These are phyloP conservation scores for Lanius ludovicianus DNA, from an alignment of 2,113 vertebrate genomes.

Conservation along the genomic window DNA sequence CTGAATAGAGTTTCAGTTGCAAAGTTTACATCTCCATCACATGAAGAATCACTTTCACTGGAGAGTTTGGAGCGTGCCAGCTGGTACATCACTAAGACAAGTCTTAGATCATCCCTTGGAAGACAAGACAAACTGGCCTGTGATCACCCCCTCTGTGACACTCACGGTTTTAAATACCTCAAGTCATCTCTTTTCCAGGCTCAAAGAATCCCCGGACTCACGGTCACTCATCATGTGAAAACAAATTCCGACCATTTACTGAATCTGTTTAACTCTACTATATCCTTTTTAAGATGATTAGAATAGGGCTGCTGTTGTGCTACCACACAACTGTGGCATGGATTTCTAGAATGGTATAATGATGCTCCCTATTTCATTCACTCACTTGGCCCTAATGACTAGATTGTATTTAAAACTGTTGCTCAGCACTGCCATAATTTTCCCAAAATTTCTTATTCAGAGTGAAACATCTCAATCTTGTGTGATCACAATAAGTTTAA, in stretches of 20 bases:
- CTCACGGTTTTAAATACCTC: not conserved
- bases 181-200: not conserved
- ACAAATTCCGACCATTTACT: accelerated
- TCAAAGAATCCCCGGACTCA: not conserved
- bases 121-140: not conserved
- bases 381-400: not conserved
- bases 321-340: not conserved
- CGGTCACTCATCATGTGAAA: not conserved
- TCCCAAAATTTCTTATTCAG: not conserved
- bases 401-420: not conserved
- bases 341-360: not conserved
- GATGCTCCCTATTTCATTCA: not conserved
- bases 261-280: not conserved
- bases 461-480: not conserved
- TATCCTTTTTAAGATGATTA: not conserved
- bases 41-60: not conserved
- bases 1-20: not conserved
- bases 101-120: not conserved
- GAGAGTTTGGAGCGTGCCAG: not conserved
- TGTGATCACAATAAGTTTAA: not conserved
- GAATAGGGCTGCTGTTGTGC: not conserved
- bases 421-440: not conserved
- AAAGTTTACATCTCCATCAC: not conserved
- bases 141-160: not conserved
- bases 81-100: not conserved